Conservation (phyloP, 2,888 invertebrate species). For the Punctoribates punctum region DNA sequence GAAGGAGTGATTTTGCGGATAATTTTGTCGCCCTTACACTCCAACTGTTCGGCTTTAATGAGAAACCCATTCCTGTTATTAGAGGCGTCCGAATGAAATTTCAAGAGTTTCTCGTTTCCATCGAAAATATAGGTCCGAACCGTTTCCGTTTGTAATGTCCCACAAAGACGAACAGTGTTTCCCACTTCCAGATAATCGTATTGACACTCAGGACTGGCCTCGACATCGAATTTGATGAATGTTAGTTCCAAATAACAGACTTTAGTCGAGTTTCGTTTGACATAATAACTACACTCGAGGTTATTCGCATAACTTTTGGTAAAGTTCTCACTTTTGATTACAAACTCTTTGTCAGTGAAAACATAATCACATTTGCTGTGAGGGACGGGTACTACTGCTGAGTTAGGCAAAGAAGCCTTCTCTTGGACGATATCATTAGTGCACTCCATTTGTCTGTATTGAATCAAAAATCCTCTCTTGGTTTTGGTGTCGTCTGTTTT, state of each 20-base stretch:
- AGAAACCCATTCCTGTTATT: slow-evolving; percentile 48
- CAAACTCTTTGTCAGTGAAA: slow-evolving; percentile 45
- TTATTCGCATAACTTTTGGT: slow-evolving; percentile 47
- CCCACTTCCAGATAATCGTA: slow-evolving; percentile 49
- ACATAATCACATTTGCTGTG: slow-evolving; percentile 44
- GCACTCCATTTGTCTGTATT: slow-evolving; percentile 42
- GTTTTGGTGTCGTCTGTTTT: slow-evolving; percentile 33
- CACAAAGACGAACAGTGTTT: slow-evolving; percentile 49
- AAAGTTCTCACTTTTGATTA: slow-evolving; percentile 47
- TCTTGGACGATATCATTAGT: slow-evolving; percentile 24
- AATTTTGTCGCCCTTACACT: slow-evolving; percentile 44
- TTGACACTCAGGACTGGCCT: slow-evolving; percentile 49
- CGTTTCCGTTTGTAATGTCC: slow-evolving; percentile 46
- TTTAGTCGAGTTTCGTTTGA: slow-evolving; percentile 40
- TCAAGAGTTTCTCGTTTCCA: slow-evolving; percentile 47
- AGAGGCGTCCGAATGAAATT: slow-evolving; percentile 48
- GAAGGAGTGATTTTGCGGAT: slow-evolving; percentile 31
- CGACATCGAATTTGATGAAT: slow-evolving; percentile 49
- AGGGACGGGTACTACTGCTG: slow-evolving; percentile 15
- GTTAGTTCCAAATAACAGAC: slow-evolving; percentile 49
- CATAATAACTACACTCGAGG: slow-evolving; percentile 47
- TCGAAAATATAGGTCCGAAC: slow-evolving; percentile 47
- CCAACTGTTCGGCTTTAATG: slow-evolving; percentile 45
- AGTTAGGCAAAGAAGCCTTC: slow-evolving; percentile 12
- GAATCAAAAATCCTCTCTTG: slow-evolving; percentile 40